These are phyloP conservation scores for Zelostemma sp. DNA, from an alignment of 1,140 invertebrate genomes.

Conservation along the genomic window DNA sequence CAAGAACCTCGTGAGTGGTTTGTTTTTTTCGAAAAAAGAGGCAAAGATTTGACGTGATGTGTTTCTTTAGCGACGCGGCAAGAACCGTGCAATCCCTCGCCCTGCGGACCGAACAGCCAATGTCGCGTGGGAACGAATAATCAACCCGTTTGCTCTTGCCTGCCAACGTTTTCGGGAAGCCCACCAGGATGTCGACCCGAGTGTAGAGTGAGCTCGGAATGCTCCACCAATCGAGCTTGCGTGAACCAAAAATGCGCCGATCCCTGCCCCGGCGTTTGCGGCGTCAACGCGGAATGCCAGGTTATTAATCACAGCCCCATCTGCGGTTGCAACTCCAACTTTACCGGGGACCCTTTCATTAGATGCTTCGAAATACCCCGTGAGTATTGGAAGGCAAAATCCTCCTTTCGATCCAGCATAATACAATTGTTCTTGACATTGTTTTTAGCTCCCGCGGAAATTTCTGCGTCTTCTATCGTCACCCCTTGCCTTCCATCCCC, in stretches of 20 bases:
- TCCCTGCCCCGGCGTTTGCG: constrained; percentile 85
- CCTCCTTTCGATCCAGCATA: not conserved
- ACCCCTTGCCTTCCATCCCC: constrained; percentile 72
- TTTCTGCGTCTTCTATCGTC: constrained; percentile 19
- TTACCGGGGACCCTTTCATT: constrained; percentile 79
- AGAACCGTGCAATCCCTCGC: constrained; percentile 70
- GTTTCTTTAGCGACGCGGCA: constrained; percentile 17
- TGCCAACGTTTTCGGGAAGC: constrained; percentile 79
- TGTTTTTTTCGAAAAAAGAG: too few relatives aligned
- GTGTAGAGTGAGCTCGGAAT: constrained; percentile 84
- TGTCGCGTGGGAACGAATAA: too few relatives aligned
- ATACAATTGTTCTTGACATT: not conserved
- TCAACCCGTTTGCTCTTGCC: constrained; percentile 83
- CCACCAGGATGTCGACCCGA: constrained; percentile 83
- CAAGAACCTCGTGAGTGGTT: too few relatives aligned
- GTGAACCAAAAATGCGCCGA: constrained; percentile 83
- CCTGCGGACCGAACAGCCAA: too few relatives aligned
- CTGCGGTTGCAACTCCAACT: constrained; percentile 75
- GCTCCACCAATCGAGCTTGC: constrained; percentile 79
- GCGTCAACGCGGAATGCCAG: constrained; percentile 79
- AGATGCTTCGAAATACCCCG: constrained; percentile 75
- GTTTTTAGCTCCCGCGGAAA: constrained; percentile 52
- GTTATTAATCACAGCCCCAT: constrained; percentile 76
- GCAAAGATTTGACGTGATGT: constrained; percentile 14
- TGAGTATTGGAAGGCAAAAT: constrained; percentile 48